A percentile compares a stretch with the other conserved stretches of the same genome.
Evolutionary conservation across 2,797 vertebrate species (phyloP).

Genomic region (Cossypha niveicapilla): DNA sequence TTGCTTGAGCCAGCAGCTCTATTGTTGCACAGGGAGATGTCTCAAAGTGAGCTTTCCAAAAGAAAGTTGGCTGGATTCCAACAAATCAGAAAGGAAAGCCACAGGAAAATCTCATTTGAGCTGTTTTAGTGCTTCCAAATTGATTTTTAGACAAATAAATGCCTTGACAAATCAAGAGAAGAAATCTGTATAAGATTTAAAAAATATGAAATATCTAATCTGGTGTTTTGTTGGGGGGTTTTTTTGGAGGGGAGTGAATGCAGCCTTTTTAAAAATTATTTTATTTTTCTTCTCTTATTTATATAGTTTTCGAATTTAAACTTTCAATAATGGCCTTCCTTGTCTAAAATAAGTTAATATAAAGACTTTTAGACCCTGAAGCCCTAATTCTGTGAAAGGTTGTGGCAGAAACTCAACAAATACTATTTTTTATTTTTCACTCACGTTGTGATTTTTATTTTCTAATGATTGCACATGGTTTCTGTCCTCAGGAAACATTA

Average conservation of each 20-base stretch:
- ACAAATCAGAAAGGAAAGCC: background rate
- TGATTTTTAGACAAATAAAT: background rate
- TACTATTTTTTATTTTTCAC: background rate
- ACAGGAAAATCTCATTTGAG: background rate
- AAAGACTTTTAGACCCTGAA: background rate
- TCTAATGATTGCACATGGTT: background rate
- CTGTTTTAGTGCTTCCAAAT: background rate
- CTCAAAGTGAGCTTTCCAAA: background rate
- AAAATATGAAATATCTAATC: background rate
- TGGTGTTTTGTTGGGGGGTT: accelerated
- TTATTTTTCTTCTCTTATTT: background rate
- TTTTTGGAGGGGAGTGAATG: accelerated
- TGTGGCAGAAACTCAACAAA: background rate
- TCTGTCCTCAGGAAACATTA: background rate
- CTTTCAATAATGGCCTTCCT: background rate
- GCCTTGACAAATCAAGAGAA: background rate
- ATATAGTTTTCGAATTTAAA: background rate
- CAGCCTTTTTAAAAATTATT: accelerated
- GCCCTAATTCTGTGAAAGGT: background rate
- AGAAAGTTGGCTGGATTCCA: background rate
- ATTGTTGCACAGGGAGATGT: background rate
- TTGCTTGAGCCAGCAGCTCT: background rate
- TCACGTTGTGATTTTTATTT: background rate
- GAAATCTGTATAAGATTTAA: background rate
- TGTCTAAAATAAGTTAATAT: background rate